Percentiles rank a stretch among this genome's conserved stretches.
These are phyloP conservation scores for Coturnix japonica DNA, from an alignment of 2,113 vertebrate genomes.

Conservation along the genomic window DNA sequence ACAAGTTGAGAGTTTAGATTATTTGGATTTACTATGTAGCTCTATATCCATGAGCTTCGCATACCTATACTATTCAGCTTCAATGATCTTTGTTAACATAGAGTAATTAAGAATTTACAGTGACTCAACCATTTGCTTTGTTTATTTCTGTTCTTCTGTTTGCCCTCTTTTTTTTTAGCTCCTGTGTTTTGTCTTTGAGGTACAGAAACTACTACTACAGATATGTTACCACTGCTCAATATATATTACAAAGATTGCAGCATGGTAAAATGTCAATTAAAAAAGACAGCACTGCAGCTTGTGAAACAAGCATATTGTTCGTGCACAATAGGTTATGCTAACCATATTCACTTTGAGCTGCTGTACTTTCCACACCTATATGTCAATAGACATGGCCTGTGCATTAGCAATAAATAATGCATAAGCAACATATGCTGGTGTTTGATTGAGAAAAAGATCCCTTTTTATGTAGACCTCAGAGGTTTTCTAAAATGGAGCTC, in stretches of 20 bases:
- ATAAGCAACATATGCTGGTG: neutral
- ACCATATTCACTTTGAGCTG: neutral
- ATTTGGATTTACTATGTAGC: neutral
- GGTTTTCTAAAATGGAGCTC: neutral
- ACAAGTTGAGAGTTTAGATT: neutral
- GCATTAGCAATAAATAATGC: neutral
- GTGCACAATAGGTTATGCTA: neutral
- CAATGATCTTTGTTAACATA: constrained; percentile 12
- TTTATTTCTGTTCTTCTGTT: constrained; percentile 37
- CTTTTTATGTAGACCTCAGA: neutral
- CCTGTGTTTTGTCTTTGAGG: neutral
- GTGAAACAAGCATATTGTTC: neutral
- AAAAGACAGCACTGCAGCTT: neutral
- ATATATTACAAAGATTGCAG: neutral
- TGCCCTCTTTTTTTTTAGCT: neutral
- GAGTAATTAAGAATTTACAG: constrained; percentile 9
- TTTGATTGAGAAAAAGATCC: neutral
- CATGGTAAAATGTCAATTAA: neutral
- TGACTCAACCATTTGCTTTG: constrained; percentile 27
- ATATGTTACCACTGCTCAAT: neutral
- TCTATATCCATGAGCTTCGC: constrained; percentile 14
- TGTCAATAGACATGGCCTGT: neutral
- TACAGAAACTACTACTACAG: neutral
- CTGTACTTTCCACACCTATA: neutral
- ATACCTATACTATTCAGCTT: neutral